Evolutionary conservation across 2,888 invertebrate species (phyloP), one percentile per base, ranked within the genome.

Genomic region (Eupithecia centaureata): DNA sequence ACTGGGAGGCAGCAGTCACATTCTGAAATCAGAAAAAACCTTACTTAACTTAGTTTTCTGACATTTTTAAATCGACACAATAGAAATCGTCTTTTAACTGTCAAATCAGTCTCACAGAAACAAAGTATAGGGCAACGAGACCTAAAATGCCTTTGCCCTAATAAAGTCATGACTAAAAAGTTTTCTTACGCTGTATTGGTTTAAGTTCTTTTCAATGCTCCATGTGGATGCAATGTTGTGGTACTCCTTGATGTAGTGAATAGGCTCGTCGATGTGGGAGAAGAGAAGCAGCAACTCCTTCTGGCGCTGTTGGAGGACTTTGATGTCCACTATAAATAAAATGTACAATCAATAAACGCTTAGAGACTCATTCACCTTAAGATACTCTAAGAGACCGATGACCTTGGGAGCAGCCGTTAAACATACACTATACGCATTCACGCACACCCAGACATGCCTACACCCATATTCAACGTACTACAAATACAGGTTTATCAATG

Each of bases 251-350:
- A 93, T 83, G 62, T 94, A 90, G 72, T 47, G 47, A 47, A 95
- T 89, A 0, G 94, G 94, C 82, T 96, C 96, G 74, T 95, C 94
- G 10, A 93, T 82, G 71, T 94, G 94, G 80, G 88, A 91, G 74
- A 87, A 93, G 27, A 94, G 83, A 10, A 81, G 72, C 68, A 91
- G 82, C 56, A 94, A 79, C 30, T 88, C 88, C 71, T 89, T 82
- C 79, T 94, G 94, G 42, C 83, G 87, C 68, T 85, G 78, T 47
- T 76, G 56, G 18, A 94, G 79, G 63, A 84, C 85, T 15, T 77
- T 91, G 75, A 58, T 52, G 61, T 95, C 94, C 63, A 94, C 96
- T 95, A 74, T 0, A 84, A 85, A 61, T 51, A 13, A 27, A 59
- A 28, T 8, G 2, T 28, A n/a, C 27, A 30, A 10, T 56, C 22